phyloP scores from a whole-genome alignment of 1,140 invertebrate species.

The Helicorthomorpha holstii region DNA sequence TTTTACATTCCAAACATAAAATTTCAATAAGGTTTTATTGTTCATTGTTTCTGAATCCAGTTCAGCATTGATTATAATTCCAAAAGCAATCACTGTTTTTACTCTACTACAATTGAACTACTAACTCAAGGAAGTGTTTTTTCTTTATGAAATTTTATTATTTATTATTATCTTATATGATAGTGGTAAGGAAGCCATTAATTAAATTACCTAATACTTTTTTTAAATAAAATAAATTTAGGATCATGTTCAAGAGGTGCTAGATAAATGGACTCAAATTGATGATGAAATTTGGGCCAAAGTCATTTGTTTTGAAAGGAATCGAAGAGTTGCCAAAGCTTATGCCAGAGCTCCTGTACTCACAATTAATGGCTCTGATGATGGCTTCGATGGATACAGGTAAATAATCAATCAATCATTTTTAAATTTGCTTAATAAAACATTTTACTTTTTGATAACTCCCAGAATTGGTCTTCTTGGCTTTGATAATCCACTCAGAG shows the following conservation, averaged over 20 bases:
- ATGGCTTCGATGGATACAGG: slow-evolving; percentile 91
- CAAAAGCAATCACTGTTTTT: too few relatives aligned
- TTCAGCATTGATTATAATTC: too few relatives aligned
- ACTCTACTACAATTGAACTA: too few relatives aligned
- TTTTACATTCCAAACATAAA: too few relatives aligned
- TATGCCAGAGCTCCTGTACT: slow-evolving; percentile 83
- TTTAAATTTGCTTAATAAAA: neutral
- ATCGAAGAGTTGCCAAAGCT: slow-evolving; percentile 81
- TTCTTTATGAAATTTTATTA: too few relatives aligned
- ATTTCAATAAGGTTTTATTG: too few relatives aligned
- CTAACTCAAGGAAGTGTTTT: too few relatives aligned
- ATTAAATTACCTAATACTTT: too few relatives aligned
- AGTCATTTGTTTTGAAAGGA: slow-evolving; percentile 85
- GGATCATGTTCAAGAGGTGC: slow-evolving; percentile 92
- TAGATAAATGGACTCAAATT: slow-evolving; percentile 91
- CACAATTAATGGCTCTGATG: slow-evolving; percentile 83
- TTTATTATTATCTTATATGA: too few relatives aligned
- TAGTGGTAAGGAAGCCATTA: too few relatives aligned
- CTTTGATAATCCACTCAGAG: slow-evolving; percentile 85
- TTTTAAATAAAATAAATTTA: too few relatives aligned
- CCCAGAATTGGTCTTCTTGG: slow-evolving; percentile 80
- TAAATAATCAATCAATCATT: slow-evolving; percentile 27
- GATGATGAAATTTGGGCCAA: slow-evolving; percentile 97
- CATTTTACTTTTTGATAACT: slow-evolving; percentile 27
- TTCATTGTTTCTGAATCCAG: too few relatives aligned